Base-by-base conservation (phyloP, 2,888 invertebrate species). In the Plebejus argus region DNA sequence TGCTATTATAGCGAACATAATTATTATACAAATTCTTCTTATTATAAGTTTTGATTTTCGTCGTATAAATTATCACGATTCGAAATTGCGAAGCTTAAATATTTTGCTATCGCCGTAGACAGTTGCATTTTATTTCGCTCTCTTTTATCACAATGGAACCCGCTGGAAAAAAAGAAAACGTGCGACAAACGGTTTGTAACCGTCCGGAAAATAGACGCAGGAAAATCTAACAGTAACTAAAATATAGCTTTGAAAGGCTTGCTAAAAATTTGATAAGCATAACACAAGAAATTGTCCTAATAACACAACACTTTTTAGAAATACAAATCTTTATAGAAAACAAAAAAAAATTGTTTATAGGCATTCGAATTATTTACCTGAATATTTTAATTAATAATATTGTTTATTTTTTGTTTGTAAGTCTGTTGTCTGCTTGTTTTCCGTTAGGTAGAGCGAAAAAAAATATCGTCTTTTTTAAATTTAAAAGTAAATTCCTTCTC, bases 131-230 rank as follows among this genome's bases (percentile, higher is more conserved):
- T 28, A 28, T 66, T 66, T 28, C 15, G 66, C 28, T 66, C 66
- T 66, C 15, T 66, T 66, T 66, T 66, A 18, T 66, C 28, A 66
- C 66, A 66, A 66, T 66, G 66, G 28, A 66, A 18, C 66, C 28
- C 15, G 28, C 66, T 15, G 28, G 18, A 66, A 66, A 66, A 66
- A 66, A 66, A 15, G 15, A 66, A 66, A 28, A 15, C 23, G 20
- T 18, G 66, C 28, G 66, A 66, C 66, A 66, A 66, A 66, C 66
- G 66, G 28, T 66, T 66, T 28, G 66, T 66, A 28, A 66, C 66
- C 28, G 18, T 7, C 18, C 7, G 66, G 66, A 66, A 66, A 66
- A 66, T 66, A 66, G 66, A 66, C 66, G 66, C 66, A 66, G 28
- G 20, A 66, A 66, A 66, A 66, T 15, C 23, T 58, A 7, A 7